phyloP scores from a whole-genome alignment of 1,140 invertebrate species.

The Bathynomus jamesi region DNA sequence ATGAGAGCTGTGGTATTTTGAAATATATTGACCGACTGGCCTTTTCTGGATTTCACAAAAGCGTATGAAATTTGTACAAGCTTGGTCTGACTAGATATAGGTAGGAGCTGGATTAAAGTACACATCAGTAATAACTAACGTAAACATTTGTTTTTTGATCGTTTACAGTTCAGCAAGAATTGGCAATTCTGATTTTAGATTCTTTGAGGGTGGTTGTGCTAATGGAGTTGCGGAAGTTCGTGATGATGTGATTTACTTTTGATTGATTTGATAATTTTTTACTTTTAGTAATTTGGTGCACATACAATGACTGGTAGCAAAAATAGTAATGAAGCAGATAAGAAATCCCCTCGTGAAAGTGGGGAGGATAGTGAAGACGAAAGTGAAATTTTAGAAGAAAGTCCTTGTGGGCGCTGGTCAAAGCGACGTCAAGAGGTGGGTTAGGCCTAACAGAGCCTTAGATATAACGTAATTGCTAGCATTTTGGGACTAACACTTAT shows the following conservation, averaged over 20 bases:
- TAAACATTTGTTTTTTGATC: too few species aligned
- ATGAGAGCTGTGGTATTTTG: too few species aligned
- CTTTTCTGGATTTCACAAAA: too few species aligned
- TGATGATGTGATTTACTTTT: neutral
- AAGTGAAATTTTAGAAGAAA: conserved; percentile 94
- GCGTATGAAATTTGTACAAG: too few species aligned
- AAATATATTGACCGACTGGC: too few species aligned
- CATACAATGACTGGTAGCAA: conserved; percentile 37
- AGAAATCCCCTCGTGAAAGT: conserved; percentile 66
- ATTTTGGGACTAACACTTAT: too few species aligned
- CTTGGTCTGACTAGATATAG: too few species aligned
- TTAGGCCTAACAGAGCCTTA: too few species aligned
- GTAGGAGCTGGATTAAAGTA: too few species aligned
- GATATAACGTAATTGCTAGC: too few species aligned
- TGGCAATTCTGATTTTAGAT: neutral
- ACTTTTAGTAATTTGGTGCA: neutral
- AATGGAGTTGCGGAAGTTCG: neutral
- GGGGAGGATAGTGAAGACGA: conserved; percentile 91
- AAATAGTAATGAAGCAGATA: conserved; percentile 32
- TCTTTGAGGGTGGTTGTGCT: neutral
- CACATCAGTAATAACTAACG: too few species aligned
- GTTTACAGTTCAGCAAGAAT: too few species aligned
- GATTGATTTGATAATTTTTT: neutral
- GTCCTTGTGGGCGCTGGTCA: conserved; percentile 95
- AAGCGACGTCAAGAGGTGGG: conserved; percentile 93